Base-by-base conservation (phyloP, 1,140 invertebrate species). In the Diabrotica virgifera region DNA sequence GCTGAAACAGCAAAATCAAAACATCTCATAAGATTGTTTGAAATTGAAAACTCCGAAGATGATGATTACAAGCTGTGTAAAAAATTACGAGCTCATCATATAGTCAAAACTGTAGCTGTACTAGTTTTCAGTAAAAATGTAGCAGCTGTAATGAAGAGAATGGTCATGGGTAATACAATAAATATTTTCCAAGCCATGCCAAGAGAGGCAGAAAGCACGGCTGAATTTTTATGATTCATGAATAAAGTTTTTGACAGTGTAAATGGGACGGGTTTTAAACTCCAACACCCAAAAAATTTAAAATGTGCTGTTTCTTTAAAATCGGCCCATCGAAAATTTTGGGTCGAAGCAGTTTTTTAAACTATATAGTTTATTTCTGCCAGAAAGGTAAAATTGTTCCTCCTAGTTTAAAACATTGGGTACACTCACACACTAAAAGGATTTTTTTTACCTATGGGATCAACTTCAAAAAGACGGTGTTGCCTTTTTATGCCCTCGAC, bases 41-140 rank as follows among this genome's bases (percentile, higher is more conserved):
- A n/a, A n/a, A n/a, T n/a, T n/a, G n/a, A n/a, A n/a, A n/a, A n/a
- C n/a, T n/a, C n/a, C n/a, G n/a, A n/a, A n/a, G n/a, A n/a, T n/a
- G n/a, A n/a, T n/a, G n/a, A n/a, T n/a, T n/a, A n/a, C n/a, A 63
- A 55, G n/a, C 52, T 63, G 6, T 65, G 59, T 50, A 40, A 62
- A 11, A 65, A 65, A 50, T n/a, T 61, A 11, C 61, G 7, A 9
- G 9, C 11, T 10, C 10, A 36, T 38, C 64, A 62, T 38, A 55
- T 60, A 11, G 12, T 40, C 5, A 65, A 61, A 7, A 55, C 12
- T 40, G 8, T 50, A 5, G 51, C 52, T 13, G 53, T 52, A 10
- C 59, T 62, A 65, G 54, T 60, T 38, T 65, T 65, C 52, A 64
- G 62, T 12, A 24, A 64, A 13, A 64, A 50, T 57, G 62, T 64